Base-by-base conservation (phyloP, 2,888 invertebrate genomes). In the Himalopsyche kuldschensis region DNA sequence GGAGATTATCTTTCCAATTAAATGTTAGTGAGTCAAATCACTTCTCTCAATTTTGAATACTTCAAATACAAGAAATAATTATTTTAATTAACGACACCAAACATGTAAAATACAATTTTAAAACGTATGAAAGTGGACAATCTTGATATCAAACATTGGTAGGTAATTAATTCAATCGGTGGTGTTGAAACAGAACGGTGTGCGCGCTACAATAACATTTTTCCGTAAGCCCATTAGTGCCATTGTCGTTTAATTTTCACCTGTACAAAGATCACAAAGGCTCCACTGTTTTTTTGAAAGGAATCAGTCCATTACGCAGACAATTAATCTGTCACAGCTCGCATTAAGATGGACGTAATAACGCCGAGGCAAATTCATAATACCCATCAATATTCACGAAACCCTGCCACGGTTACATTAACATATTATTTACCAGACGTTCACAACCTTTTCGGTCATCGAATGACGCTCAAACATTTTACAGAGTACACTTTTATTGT, bases 311-410 rank as follows among this genome's bases (percentile, higher is more conserved):
- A 83, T 83, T 83, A 83, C 41, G 77, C 55, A 77, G 80, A 78
- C 80, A 83, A 83, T 83, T 83, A 83, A 80, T 83, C 77, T 80
- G 82, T 82, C 82, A 82, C 79, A 82, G 41, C 81, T 69, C 27
- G 31, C 78, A 46, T 32, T 75, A 48, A 32, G 79, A 76, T 20
- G 76, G 76, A 77, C 55, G 76, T 63, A 80, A 55, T 77, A 75
- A 35, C 46, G 80, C 80, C 79, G 79, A 80, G 55, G 80, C 83
- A 77, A 83, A 83, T 83, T 83, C 63, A 35, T 80, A 83, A 83
- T 83, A 47, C 46, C 48, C 79, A 76, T 76, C 32, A 41, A 76
- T 76, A 35, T 35, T 32, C 41, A 76, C 76, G 76, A 35, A 76
- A 32, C 32, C 41, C 32, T 76, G 76, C 32, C 76, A 41, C 76